phyloP scores from a whole-genome alignment of 2,888 invertebrate genomes.

The Coecobrya sp. region DNA sequence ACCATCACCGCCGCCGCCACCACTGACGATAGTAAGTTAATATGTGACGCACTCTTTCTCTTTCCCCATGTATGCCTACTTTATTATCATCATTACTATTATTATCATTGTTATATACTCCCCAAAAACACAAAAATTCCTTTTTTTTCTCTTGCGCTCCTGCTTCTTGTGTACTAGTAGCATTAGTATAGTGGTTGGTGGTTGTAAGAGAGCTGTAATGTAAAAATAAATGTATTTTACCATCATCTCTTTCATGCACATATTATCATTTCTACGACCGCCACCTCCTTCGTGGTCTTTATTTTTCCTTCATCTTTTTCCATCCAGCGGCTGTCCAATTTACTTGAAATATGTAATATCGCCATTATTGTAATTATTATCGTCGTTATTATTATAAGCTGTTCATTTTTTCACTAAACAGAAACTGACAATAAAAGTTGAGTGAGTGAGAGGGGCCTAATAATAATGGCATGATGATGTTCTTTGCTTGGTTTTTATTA shows the following conservation, averaged over 20 bases:
- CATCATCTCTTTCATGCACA: not conserved
- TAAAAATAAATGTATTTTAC: constrained; percentile 43
- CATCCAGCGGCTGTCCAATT: constrained; percentile 79
- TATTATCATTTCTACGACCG: not conserved
- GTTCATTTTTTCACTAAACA: constrained; percentile 74
- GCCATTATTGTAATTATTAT: constrained; percentile 78
- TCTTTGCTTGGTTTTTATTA: constrained; percentile 60
- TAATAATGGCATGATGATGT: constrained; percentile 39
- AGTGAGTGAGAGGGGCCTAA: constrained; percentile 40
- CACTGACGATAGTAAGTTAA: constrained; percentile 65
- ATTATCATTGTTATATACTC: constrained; percentile 49
- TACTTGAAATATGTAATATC: constrained; percentile 80
- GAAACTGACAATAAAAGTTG: constrained; percentile 77
- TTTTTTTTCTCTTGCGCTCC: not conserved
- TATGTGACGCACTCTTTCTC: constrained; percentile 52
- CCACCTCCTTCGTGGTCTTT: constrained; percentile 27
- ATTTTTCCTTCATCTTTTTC: constrained; percentile 38
- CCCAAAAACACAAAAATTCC: constrained; percentile 47
- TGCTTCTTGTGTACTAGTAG: too few relatives aligned
- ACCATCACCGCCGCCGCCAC: constrained; percentile 52
- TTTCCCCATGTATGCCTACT: constrained; percentile 33
- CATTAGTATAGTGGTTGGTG: not conserved
- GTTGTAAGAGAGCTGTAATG: not conserved
- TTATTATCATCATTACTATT: constrained; percentile 61
- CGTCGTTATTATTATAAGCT: constrained; percentile 73